Percentiles rank a stretch among this genome's conserved stretches.
phyloP scores from a whole-genome alignment of 1,140 invertebrate species.

The Hetaerina americana region DNA sequence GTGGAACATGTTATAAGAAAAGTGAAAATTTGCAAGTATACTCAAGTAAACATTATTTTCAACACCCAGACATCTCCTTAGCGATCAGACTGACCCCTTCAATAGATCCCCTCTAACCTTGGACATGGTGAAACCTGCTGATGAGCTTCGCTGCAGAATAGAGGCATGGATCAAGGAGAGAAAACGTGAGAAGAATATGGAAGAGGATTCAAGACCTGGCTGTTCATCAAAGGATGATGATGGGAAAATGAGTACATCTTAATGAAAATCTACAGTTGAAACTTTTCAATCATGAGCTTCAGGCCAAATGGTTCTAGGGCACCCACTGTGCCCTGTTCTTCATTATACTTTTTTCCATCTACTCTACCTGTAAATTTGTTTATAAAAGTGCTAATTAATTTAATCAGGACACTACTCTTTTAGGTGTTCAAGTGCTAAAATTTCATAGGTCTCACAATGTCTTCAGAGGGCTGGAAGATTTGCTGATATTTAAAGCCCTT shows the following conservation, averaged over 20 bases:
- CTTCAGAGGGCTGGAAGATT: too few relatives aligned
- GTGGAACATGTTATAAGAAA: too few relatives aligned
- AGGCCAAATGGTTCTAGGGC: background rate
- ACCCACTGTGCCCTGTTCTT: background rate
- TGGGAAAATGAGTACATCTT: too few relatives aligned
- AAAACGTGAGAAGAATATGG: slow-evolving; percentile 29
- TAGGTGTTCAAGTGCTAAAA: background rate
- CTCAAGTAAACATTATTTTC: too few relatives aligned
- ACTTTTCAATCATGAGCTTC: too few relatives aligned
- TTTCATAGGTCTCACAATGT: background rate
- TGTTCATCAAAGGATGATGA: background rate
- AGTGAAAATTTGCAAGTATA: too few relatives aligned
- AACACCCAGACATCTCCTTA: slow-evolving; percentile 63
- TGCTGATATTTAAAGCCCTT: background rate
- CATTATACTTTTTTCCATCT: background rate
- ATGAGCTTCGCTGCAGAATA: slow-evolving; percentile 64
- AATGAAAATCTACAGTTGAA: too few relatives aligned
- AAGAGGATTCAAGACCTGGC: background rate
- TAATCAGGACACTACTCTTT: background rate
- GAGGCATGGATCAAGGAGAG: slow-evolving; percentile 58
- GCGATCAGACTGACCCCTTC: slow-evolving; percentile 92
- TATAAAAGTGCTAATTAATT: background rate
- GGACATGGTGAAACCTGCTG: slow-evolving; percentile 77
- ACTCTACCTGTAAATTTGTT: background rate
- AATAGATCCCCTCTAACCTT: slow-evolving; percentile 85